Percentiles rank a stretch among this genome's conserved stretches.
phyloP scores from a whole-genome alignment of 2,113 vertebrate genomes.

The Toxotes chatareus region DNA sequence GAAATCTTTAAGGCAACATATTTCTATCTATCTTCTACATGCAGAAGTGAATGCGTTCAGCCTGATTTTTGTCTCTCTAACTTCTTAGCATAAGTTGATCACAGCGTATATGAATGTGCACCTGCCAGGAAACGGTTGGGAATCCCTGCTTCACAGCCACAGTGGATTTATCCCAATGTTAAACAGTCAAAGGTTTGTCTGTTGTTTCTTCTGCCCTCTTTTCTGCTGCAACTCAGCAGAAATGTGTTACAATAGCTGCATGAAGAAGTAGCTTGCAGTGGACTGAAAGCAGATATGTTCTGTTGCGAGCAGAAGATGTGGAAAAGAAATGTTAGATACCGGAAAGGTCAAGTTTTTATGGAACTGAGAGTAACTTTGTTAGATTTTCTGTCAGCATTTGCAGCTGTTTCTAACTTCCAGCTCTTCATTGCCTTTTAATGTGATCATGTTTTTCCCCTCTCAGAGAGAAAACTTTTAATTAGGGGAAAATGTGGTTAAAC shows the following conservation, averaged over 20 bases:
- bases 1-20: slow-evolving; percentile 3
- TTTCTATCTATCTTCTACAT: slow-evolving; percentile 1
- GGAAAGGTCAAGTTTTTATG: not conserved
- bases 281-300: not conserved
- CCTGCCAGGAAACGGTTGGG: slow-evolving; percentile 38
- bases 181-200: slow-evolving; percentile 1
- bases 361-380: not conserved
- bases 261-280: not conserved
- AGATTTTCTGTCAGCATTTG: not conserved
- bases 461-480: not conserved
- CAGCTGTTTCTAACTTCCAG: slow-evolving; percentile 31
- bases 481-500: slow-evolving; percentile 35
- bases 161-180: slow-evolving; percentile 7
- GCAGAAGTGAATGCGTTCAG: slow-evolving; percentile 10
- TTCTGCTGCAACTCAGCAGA: not conserved
- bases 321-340: not conserved
- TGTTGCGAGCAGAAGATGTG: not conserved
- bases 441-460: slow-evolving; percentile 19
- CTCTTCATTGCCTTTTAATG: not conserved
- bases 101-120: not conserved
- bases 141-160: slow-evolving; percentile 26
- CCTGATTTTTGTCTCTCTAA: not conserved
- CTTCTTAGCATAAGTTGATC: not conserved
- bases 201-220: not conserved
- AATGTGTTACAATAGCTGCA: not conserved